Conservation (phyloP, 2,888 invertebrate genomes). For the Pachymerium ferrugineum region DNA sequence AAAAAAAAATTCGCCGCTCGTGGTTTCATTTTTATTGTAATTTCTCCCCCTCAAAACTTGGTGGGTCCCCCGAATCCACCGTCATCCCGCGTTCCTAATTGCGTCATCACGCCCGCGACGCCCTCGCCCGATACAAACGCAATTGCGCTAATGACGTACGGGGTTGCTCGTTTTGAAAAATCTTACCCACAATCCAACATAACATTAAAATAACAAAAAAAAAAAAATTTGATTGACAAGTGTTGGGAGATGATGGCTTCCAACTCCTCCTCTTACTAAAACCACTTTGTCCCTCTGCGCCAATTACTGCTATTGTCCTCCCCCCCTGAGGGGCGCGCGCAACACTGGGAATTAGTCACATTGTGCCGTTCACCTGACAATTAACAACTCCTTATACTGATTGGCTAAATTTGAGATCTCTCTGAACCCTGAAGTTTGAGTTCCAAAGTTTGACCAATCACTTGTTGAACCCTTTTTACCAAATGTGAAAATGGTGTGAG, state of each 20-base stretch:
- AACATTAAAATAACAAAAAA: background rate
- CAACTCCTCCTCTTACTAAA: too few species aligned
- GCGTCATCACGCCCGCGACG: slow-evolving; percentile 27
- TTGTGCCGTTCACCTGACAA: background rate
- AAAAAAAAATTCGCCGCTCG: slow-evolving; percentile 22
- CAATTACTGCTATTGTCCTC: background rate
- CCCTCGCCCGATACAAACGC: slow-evolving; percentile 21
- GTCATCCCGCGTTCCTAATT: background rate
- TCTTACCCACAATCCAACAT: background rate
- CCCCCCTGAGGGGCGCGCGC: background rate
- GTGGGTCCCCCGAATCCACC: background rate
- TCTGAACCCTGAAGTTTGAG: too few species aligned
- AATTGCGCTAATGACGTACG: slow-evolving; percentile 11
- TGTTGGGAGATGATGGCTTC: too few species aligned
- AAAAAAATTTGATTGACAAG: background rate
- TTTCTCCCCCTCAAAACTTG: background rate
- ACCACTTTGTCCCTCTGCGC: slow-evolving; percentile 12
- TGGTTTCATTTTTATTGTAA: slow-evolving; percentile 25
- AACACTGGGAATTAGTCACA: slow-evolving; percentile 1
- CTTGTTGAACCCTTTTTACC: background rate
- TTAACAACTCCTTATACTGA: background rate
- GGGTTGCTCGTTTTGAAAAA: background rate
- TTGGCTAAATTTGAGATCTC: background rate
- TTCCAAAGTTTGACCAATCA: slow-evolving; percentile 23
- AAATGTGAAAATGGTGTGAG: background rate